Evolutionary conservation across 2,113 vertebrate genomes (phyloP).

Genomic region (Damaliscus lunatus): DNA sequence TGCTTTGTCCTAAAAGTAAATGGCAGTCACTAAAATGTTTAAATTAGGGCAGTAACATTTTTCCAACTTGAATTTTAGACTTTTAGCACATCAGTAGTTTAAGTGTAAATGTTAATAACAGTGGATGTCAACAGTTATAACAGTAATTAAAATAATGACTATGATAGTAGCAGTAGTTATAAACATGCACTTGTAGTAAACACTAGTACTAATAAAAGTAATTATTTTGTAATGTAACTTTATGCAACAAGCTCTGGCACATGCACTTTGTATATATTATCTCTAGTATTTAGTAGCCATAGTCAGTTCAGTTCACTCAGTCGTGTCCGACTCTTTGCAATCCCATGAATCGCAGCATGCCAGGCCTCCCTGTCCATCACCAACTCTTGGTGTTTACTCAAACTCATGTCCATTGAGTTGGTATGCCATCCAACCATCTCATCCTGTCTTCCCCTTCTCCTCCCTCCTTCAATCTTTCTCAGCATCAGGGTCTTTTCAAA

Average conservation of each 20-base stretch:
- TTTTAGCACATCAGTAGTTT: not conserved
- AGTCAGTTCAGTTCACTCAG: not conserved
- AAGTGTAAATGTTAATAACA: not conserved
- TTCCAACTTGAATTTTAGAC: not conserved
- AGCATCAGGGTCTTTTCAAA: not conserved
- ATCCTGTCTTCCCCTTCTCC: not conserved
- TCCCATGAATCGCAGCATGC: not conserved
- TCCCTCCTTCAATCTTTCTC: not conserved
- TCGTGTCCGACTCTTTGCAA: accelerated
- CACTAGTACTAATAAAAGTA: not conserved
- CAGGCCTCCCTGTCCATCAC: not conserved
- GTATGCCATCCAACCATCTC: not conserved
- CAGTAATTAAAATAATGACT: not conserved
- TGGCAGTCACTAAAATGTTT: not conserved
- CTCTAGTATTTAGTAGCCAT: not conserved
- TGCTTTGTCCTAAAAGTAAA: not conserved
- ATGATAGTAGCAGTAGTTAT: not conserved
- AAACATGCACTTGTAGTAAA: not conserved
- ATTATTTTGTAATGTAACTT: not conserved
- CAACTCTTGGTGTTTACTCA: not conserved
- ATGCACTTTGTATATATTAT: not conserved
- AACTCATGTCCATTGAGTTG: not conserved
- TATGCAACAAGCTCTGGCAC: not conserved
- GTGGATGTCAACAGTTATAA: not conserved
- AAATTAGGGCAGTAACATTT: not conserved